Evolutionary conservation across 2,888 invertebrate genomes (phyloP), one percentile per base, ranked within the genome.

Genomic region (Ennomos quercinarius): DNA sequence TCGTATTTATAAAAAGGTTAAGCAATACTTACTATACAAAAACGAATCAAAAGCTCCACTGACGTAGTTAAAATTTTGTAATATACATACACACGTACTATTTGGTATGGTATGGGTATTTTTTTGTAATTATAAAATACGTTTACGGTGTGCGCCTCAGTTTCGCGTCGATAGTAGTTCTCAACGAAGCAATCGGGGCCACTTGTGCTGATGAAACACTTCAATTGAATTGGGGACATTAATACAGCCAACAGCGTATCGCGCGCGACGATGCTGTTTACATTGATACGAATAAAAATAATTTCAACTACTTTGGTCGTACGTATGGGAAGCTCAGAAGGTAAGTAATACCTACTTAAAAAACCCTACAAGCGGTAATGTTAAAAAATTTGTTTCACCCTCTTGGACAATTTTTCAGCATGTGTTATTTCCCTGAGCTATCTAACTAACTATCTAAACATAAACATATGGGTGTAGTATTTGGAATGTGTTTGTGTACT

Each of bases 141-240:
- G 55, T 58, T 61, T 60, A 66, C 58, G 80, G 82, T 83, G 83
- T 77, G 82, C 83, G 83, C 77, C 81, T 76, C 71, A 72, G 78
- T 78, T 83, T 84, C 74, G 83, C 85, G 78, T 77, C 77, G 77
- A 78, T 80, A 72, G 80, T 68, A 76, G 77, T 75, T 73, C 81
- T 77, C 83, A 89, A 89, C 90, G 86, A 87, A 89, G 89, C 91
- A 91, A 92, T 92, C 91, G 90, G 83, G 87, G 86, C 92, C 92
- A 92, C 92, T 92, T 92, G 91, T 87, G 85, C 90, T 91, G 91
- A 92, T 91, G 89, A 91, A 91, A 91, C 91, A 88, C 85, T 89
- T 89, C 87, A 91, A 92, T 91, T 91, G 91, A 88, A 91, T 92
- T 91, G 91, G 90, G 90, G 87, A 88, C 91, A 87, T 89, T 91